Conservation (phyloP, 1,140 invertebrate genomes). For the Nylanderia fulva region DNA sequence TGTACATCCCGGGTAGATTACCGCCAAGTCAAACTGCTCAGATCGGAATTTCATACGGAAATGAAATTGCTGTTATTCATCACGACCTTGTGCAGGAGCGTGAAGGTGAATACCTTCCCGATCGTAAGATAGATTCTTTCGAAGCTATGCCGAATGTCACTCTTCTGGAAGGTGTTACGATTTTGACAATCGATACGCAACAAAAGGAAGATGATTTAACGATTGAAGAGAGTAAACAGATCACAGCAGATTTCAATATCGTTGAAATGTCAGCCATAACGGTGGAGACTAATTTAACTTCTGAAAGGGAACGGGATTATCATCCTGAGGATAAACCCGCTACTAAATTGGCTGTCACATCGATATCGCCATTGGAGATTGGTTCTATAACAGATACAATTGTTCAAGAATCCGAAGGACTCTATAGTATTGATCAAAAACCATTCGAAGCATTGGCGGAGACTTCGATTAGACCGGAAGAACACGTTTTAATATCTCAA, state of each 20-base stretch:
- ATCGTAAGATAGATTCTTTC: slow-evolving; percentile 84
- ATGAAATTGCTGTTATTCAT: slow-evolving; percentile 88
- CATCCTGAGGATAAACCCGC: slow-evolving; percentile 81
- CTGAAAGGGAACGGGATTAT: slow-evolving; percentile 88
- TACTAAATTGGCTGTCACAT: slow-evolving; percentile 85
- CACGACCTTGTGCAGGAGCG: slow-evolving; percentile 87
- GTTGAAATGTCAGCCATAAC: slow-evolving; percentile 88
- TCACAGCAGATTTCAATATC: slow-evolving; percentile 87
- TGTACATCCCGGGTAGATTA: slow-evolving; percentile 85
- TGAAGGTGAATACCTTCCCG: slow-evolving; percentile 87
- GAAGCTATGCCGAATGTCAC: slow-evolving; percentile 87
- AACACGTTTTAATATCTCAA: slow-evolving; percentile 87
- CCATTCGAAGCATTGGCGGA: slow-evolving; percentile 85
- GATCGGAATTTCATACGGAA: slow-evolving; percentile 86
- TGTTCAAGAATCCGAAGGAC: slow-evolving; percentile 88
- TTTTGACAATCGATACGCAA: slow-evolving; percentile 87
- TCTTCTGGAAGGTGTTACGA: slow-evolving; percentile 87
- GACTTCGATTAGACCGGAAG: slow-evolving; percentile 85
- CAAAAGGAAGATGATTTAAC: slow-evolving; percentile 87
- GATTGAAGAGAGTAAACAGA: slow-evolving; percentile 82
- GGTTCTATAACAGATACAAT: slow-evolving; percentile 85
- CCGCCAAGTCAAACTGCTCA: slow-evolving; percentile 88
- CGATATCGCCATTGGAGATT: slow-evolving; percentile 86
- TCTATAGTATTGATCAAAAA: slow-evolving; percentile 82
- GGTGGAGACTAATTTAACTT: slow-evolving; percentile 86